phyloP scores from a whole-genome alignment of 2,113 vertebrate species.

The Miniopterus natalensis region DNA sequence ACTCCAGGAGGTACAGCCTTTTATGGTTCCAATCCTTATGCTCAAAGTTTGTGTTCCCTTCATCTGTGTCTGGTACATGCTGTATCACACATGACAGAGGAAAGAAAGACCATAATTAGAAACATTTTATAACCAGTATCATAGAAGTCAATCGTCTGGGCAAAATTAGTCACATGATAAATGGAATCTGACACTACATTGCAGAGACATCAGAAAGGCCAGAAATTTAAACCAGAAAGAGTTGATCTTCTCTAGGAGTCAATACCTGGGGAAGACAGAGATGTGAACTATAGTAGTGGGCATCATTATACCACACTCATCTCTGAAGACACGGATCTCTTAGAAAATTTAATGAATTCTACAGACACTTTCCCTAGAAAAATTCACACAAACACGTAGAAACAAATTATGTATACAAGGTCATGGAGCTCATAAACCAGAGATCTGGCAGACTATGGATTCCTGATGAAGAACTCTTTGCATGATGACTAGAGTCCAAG shows the following conservation, averaged over 20 bases:
- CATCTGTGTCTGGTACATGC: background rate
- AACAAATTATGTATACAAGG: background rate
- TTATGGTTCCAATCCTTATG: background rate
- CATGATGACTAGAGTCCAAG: background rate
- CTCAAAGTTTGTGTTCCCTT: background rate
- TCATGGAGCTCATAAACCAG: background rate
- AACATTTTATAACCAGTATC: background rate
- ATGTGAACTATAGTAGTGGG: background rate
- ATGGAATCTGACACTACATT: background rate
- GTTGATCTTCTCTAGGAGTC: background rate
- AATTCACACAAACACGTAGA: accelerated
- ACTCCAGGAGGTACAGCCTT: background rate
- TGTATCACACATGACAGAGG: background rate
- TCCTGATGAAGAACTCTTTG: background rate
- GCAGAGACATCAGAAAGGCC: background rate
- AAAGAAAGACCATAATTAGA: background rate
- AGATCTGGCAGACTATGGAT: background rate
- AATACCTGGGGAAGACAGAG: no score
- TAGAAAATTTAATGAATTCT: background rate
- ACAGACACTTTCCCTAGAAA: background rate
- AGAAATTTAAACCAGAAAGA: background rate
- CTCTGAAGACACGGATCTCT: background rate
- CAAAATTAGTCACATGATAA: background rate
- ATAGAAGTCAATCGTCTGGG: background rate
- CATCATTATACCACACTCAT: no score